These are phyloP conservation scores for Trematocara stigmaticum DNA, from an alignment of 2,113 vertebrate genomes.

Conservation along the genomic window DNA sequence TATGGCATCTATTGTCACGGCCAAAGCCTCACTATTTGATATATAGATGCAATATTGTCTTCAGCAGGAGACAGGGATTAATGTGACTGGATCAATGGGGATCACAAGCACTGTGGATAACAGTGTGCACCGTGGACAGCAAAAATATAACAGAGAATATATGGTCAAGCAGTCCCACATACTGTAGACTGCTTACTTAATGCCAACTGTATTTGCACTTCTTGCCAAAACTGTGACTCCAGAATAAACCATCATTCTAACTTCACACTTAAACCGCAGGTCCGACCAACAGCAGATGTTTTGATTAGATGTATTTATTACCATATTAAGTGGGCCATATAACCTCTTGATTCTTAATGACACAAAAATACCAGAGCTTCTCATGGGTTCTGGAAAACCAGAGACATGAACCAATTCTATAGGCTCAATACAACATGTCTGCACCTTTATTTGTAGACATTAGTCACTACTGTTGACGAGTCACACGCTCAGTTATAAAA, in stretches of 20 bases:
- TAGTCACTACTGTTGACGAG: neutral
- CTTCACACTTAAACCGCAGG: neutral
- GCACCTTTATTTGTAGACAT: neutral
- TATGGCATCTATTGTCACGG: constrained; percentile 5
- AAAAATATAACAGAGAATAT: neutral
- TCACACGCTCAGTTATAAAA: neutral
- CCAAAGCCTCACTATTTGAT: constrained; percentile 28
- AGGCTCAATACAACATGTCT: neutral
- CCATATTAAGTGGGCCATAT: neutral
- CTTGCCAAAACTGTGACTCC: neutral
- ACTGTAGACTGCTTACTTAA: neutral
- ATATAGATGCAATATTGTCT: constrained; percentile 31
- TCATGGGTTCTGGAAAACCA: neutral
- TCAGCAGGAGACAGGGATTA: constrained; percentile 32
- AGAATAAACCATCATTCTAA: neutral
- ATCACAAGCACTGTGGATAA: constrained; percentile 27
- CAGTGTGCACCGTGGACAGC: neutral
- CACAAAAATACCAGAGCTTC: neutral
- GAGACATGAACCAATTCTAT: neutral
- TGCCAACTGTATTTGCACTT: neutral
- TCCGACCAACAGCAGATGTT: neutral
- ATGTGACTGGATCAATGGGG: constrained; percentile 35
- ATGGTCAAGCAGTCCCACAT: neutral
- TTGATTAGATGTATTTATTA: neutral
- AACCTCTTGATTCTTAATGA: neutral